phyloP scores from a whole-genome alignment of 2,113 vertebrate genomes.

The Sinocyclocheilus maitianheensis region DNA sequence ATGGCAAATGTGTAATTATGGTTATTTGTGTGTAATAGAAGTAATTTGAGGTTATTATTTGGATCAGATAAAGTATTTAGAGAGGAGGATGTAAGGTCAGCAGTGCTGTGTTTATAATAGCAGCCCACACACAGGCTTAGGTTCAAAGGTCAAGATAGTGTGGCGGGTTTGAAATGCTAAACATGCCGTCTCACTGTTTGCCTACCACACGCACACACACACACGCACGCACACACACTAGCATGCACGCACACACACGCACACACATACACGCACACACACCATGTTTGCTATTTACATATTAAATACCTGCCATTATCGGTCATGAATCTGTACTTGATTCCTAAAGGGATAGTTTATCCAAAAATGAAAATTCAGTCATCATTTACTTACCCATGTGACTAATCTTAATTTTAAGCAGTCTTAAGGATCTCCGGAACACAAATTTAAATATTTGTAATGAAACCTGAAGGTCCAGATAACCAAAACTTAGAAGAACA shows the following conservation, averaged over 20 bases:
- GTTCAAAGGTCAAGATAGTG: conserved; percentile 18
- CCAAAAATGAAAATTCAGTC: not conserved
- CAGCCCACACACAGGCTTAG: conserved; percentile 19
- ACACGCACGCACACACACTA: not conserved
- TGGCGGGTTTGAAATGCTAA: not conserved
- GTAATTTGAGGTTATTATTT: not conserved
- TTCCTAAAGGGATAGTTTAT: not conserved
- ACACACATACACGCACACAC: too few species aligned
- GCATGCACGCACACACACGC: not conserved
- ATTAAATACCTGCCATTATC: not conserved
- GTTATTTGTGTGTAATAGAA: not conserved
- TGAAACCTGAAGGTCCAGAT: not conserved
- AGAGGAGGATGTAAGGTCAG: conserved; percentile 7
- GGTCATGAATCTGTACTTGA: not conserved
- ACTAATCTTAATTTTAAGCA: too few species aligned
- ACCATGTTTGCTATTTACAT: not conserved
- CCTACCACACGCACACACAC: not conserved
- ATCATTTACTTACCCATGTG: not conserved
- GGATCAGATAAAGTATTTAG: not conserved
- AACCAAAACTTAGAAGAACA: too few species aligned
- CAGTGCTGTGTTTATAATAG: not conserved
- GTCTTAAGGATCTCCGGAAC: not conserved
- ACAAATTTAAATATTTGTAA: too few species aligned
- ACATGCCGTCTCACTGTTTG: not conserved
- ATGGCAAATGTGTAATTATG: not conserved